Evolutionary conservation across 2,888 invertebrate species (phyloP), one percentile per base, ranked within the genome.

Genomic region (Troides helena): DNA sequence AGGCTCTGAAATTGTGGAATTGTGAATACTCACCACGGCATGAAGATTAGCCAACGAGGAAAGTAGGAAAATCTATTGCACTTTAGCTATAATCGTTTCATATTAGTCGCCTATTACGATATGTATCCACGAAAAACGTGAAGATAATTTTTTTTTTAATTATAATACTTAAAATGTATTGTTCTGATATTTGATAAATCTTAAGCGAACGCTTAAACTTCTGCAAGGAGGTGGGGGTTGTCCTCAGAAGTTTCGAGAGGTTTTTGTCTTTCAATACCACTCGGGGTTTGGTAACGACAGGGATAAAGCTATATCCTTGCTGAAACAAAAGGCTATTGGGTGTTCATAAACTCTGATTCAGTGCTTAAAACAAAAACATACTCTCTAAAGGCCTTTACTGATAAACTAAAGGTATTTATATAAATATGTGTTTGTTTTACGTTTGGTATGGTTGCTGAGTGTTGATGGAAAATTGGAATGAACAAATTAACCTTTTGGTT

Each of bases 221-320:
- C 43, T 43, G 23, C 30, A 57, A 57, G 61, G 43, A 53, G 39
- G 14, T 57, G 30, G 57, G 56, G n/a, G 56, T 65, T 65, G 59
- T 68, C 30, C 69, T 65, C 65, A 58, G 62, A 69, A 69, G 46
- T 62, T 65, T 65, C 10, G 58, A 69, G 69, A 36, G 66, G 50
- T 62, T 69, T 69, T 62, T 69, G 65, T 69, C 65, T 62, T 50
- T 66, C 50, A 39, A 66, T 69, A 59, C 63, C 68, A 62, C 65
- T 69, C 65, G 61, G 61, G n/a, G 60, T 57, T 65, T 30, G 65
- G 65, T 57, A 65, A n/a, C 56, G 69, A 69, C 61, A 30, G 21
- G 62, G 61, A 65, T 62, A 50, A 50, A 36, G 63, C 63, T 68
- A 60, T 65, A 65, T 61, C 65, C 65, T 18, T 7, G 65, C 64